Percentiles rank a stretch among this genome's conserved stretches.
Evolutionary conservation across 2,888 invertebrate genomes (phyloP).

Genomic region (Flexamia atlantica): DNA sequence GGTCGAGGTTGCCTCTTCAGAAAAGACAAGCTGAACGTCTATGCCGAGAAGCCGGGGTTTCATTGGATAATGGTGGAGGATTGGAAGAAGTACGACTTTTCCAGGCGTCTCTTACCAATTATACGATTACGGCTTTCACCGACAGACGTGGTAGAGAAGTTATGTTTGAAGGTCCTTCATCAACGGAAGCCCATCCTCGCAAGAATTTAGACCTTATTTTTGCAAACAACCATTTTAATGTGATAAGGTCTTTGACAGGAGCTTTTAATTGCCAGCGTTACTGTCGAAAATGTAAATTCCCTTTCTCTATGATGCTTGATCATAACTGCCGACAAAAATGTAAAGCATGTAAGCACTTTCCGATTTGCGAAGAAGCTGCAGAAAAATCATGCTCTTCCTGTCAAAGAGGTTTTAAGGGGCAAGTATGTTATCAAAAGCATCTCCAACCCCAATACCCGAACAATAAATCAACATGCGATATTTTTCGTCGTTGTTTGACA

Average conservation of each 20-base stretch:
- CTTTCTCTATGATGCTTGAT: background rate
- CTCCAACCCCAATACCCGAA: background rate
- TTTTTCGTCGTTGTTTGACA: background rate
- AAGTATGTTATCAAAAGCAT: background rate
- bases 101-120: background rate
- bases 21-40: too few species aligned
- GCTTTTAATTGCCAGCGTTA: background rate
- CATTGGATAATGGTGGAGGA: too few species aligned
- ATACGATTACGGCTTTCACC: constrained; percentile 24
- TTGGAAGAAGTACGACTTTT: too few species aligned
- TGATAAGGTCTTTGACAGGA: background rate
- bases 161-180: constrained; percentile 12
- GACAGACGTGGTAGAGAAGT: background rate
- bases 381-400: background rate
- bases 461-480: constrained; percentile 16
- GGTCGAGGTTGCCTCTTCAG: too few species aligned
- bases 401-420: background rate
- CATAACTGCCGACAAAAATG: background rate
- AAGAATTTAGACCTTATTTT: background rate
- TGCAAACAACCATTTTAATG: constrained; percentile 14
- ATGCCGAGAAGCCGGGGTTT: too few species aligned
- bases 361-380: background rate
- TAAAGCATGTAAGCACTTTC: background rate
- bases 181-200: too few species aligned
- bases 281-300: constrained; percentile 13